A percentile compares a stretch with the other conserved stretches of the same genome.
Evolutionary conservation across 2,113 vertebrate genomes (phyloP).

Genomic region (Nansenia antarctica): DNA sequence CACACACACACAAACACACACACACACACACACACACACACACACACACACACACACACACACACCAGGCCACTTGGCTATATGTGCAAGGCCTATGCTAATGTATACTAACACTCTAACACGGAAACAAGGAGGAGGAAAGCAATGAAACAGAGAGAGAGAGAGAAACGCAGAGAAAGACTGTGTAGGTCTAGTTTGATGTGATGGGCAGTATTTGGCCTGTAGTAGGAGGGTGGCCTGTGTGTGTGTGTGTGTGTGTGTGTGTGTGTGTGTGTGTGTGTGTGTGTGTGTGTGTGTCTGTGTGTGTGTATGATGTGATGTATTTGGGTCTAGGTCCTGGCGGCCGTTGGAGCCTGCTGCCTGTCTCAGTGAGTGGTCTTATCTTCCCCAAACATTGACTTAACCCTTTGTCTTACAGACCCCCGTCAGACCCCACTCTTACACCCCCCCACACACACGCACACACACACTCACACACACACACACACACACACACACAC

Average conservation of each 20-base stretch:
- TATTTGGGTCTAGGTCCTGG: slow-evolving; percentile 42
- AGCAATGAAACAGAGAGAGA: slow-evolving; percentile 7
- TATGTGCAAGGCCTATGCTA: background rate
- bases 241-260: too few species aligned
- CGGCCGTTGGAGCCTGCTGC: slow-evolving; percentile 80
- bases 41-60: slow-evolving; percentile 6
- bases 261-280: too few species aligned
- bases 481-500: too few species aligned
- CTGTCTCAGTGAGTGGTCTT: slow-evolving; percentile 82
- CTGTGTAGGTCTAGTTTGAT: too few species aligned
- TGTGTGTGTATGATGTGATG: too few species aligned
- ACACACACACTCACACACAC: too few species aligned
- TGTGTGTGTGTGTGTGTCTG: slow-evolving; percentile 23
- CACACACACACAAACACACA: slow-evolving; percentile 9
- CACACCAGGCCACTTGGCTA: too few species aligned
- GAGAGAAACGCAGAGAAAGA: slow-evolving; percentile 4
- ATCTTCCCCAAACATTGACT: slow-evolving; percentile 87
- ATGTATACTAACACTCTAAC: background rate
- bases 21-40: slow-evolving; percentile 17
- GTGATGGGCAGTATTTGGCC: too few species aligned
- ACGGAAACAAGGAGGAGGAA: background rate
- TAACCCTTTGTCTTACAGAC: slow-evolving; percentile 85
- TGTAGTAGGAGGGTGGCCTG: too few species aligned
- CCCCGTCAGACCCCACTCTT: too few species aligned
- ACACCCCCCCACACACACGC: too few species aligned